Base-by-base conservation (phyloP, 2,888 invertebrate genomes). In the Campaea margaritaria region DNA sequence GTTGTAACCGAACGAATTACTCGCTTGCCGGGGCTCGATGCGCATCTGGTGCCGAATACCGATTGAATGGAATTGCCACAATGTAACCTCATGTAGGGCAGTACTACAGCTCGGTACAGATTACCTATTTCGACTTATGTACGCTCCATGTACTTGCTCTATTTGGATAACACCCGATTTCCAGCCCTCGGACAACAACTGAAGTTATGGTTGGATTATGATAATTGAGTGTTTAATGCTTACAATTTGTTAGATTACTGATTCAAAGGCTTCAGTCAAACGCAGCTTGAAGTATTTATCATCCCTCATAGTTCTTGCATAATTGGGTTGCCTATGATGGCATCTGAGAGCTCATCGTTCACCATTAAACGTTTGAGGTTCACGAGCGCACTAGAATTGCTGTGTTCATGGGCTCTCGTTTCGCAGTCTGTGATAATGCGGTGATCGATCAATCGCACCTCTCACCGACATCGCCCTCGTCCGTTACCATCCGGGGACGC, bases 401-500 rank as follows among this genome's bases (percentile, higher is more conserved):
- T 67, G 64, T 62, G 64, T 64, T 71, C 66, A 62, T 65, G 68
- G 68, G 63, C 65, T 67, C 63, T 64, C 67, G 66, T 68, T 67
- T 69, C 67, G 67, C 64, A 62, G 65, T 56, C 58, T 66, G 68
- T 74, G 68, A 70, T 73, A 79, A 76, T 77, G 62, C 71, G 68
- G 72, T 68, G 77, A 81, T 83, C 80, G 75, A 82, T 83, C 83
- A 81, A 72, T 64, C 66, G 67, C 68, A 69, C 69, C 77, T 72
- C 76, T 45, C 41, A 14, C 45, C 44, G 41, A 44, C 58, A 52
- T 28, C 41, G 27, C 65, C 62, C 65, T 65, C 67, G 51, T 55
- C 48, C 62, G 46, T 51, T 46, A 46, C 51, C 43, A 48, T 58
- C 53, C 55, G 60, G 48, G 58, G 68, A 69, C 64, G 62, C 66